phyloP scores from a whole-genome alignment of 2,888 invertebrate species.

The Cerastis leucographa region DNA sequence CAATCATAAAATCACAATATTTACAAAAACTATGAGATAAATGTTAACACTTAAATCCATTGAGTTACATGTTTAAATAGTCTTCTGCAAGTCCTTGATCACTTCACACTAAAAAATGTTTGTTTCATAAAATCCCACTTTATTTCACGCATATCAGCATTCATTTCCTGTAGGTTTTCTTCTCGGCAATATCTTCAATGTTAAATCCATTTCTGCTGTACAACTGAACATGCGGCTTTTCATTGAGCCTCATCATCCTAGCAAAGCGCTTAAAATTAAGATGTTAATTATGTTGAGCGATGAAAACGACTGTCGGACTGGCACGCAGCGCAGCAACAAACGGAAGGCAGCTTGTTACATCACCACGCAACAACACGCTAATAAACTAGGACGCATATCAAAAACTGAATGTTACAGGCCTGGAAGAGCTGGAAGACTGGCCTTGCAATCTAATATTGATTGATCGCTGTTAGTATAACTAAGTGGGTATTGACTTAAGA shows the following conservation, averaged over 20 bases:
- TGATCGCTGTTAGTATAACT: slow-evolving; percentile 93
- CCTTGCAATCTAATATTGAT: slow-evolving; percentile 97
- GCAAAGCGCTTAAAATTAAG: slow-evolving; percentile 84
- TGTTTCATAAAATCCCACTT: slow-evolving; percentile 48
- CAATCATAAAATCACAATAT: slow-evolving; percentile 67
- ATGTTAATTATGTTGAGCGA: slow-evolving; percentile 77
- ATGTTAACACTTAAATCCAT: slow-evolving; percentile 69
- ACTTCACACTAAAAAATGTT: slow-evolving; percentile 70
- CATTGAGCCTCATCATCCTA: slow-evolving; percentile 81
- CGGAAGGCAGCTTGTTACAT: slow-evolving; percentile 82
- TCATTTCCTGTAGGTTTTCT: slow-evolving; percentile 35
- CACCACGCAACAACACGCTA: slow-evolving; percentile 84
- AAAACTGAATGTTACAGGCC: slow-evolving; percentile 90
- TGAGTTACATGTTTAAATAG: slow-evolving; percentile 60
- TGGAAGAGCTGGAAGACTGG: slow-evolving; percentile 91
- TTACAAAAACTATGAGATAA: slow-evolving; percentile 64
- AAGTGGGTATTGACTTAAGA: slow-evolving; percentile 95
- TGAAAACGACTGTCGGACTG: slow-evolving; percentile 74
- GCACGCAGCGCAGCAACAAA: slow-evolving; percentile 52
- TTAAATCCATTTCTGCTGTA: slow-evolving; percentile 72
- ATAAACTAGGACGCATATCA: slow-evolving; percentile 82
- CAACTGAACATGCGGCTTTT: slow-evolving; percentile 73
- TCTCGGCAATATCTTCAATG: slow-evolving; percentile 50
- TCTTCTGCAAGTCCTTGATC: slow-evolving; percentile 65
- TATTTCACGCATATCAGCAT: slow-evolving; percentile 3